Evolutionary conservation across 1,140 invertebrate genomes (phyloP), one percentile per base, ranked within the genome.

Genomic region (Proales similis): DNA sequence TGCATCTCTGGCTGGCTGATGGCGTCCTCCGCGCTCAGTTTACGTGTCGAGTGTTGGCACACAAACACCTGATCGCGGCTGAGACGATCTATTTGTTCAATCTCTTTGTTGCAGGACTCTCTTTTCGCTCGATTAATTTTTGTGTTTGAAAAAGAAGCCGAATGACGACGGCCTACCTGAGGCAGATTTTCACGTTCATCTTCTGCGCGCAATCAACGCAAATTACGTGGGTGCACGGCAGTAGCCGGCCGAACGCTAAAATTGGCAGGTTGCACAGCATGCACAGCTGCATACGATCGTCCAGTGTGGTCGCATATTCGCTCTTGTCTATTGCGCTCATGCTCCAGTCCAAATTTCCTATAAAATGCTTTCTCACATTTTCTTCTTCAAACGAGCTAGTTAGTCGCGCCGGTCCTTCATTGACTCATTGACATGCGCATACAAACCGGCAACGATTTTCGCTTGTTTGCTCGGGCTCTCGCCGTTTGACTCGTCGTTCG

Each of bases 161-260:
- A 11, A 3, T 5, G 9, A 11, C 6, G 11, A 48, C 30, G 43
- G 20, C 12, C 17, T 57, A 57, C 36, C 20, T 57, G 20, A 42
- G 19, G 6, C 36, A 57, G 20, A 19, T 24, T 42, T 42, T 42
- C 0, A 27, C 24, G 32, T 14, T 26, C 22, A 57, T 7, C 22
- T 57, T 26, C 6, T n/a, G 27, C 3, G 51, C 51, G 30, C 51
- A 57, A 17, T 57, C 17, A 14, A 29, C 27, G 14, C 51, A 57
- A 11, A 57, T 42, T 42, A 57, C 51, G 22, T 57, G 51, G 26
- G 39, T 57, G 36, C 51, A 57, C 45, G 51, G 51, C 29, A 57
- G 3, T 5, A 57, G 11, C n/a, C 51, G 51, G 11, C 36, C 51
- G 20, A 19, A 57, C 7, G 45, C 17, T 26, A 57, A 36, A 42